Evolutionary conservation across 2,113 vertebrate genomes (phyloP).

Genomic region (Dolichallabes microphthalmus): DNA sequence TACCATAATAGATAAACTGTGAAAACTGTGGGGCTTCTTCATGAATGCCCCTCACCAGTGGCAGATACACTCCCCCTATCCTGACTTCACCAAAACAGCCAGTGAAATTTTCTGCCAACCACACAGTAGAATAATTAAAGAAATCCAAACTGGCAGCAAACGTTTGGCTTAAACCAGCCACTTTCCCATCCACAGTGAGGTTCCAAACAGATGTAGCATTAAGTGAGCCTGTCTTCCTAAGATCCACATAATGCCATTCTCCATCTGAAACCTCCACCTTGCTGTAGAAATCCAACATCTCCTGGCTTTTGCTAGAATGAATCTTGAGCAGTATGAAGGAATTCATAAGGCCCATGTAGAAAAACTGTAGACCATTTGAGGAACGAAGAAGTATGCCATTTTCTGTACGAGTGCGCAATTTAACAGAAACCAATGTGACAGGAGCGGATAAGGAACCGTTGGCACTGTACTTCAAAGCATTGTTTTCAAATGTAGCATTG

Average conservation of each 20-base stretch:
- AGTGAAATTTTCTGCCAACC: conserved; percentile 82
- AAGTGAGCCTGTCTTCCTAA: conserved; percentile 72
- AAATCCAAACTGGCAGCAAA: conserved; percentile 76
- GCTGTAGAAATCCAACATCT: conserved; percentile 73
- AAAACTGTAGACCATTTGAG: conserved; percentile 61
- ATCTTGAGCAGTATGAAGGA: conserved; percentile 78
- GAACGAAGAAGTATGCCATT: conserved; percentile 78
- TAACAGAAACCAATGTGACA: conserved; percentile 75
- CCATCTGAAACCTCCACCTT: conserved; percentile 74
- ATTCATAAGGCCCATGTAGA: conserved; percentile 81
- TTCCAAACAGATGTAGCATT: conserved; percentile 72
- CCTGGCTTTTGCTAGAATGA: conserved; percentile 68
- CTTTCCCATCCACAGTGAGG: conserved; percentile 71
- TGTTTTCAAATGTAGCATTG: conserved; percentile 79
- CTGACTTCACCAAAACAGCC: conserved; percentile 86
- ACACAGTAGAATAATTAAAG: conserved; percentile 70
- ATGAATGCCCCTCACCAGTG: conserved; percentile 61
- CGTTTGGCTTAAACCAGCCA: conserved; percentile 62
- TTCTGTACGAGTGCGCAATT: conserved; percentile 81
- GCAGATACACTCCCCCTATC: conserved; percentile 83
- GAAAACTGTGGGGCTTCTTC: conserved; percentile 64
- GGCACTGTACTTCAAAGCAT: conserved; percentile 70
- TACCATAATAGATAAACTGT: conserved; percentile 66
- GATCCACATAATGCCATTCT: conserved; percentile 79
- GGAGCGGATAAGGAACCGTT: conserved; percentile 66